Evolutionary conservation across 2,113 vertebrate genomes (phyloP).

Genomic region (Alligator sinensis): DNA sequence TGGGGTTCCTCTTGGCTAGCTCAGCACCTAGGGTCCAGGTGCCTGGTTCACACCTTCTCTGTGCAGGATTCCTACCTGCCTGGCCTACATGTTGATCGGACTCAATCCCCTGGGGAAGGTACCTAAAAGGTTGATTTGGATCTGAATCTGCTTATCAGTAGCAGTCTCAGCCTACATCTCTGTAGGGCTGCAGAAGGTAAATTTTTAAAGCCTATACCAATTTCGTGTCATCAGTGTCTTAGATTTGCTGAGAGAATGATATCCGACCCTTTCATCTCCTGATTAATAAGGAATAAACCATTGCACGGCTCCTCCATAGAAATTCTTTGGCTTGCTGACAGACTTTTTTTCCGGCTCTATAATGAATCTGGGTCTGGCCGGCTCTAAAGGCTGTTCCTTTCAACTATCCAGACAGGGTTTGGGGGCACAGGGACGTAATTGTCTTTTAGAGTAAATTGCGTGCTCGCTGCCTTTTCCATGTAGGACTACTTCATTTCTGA

Average conservation of each 20-base stretch:
- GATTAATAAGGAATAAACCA: background rate
- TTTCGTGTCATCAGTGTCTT: constrained; percentile 4
- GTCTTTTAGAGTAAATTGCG: constrained; percentile 55
- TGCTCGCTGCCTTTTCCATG: constrained; percentile 35
- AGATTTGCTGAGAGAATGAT: constrained; percentile 27
- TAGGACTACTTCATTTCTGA: constrained; percentile 47
- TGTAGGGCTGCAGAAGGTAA: constrained; percentile 50
- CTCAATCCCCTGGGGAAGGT: no score
- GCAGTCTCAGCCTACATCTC: constrained; percentile 37
- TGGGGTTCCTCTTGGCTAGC: no score
- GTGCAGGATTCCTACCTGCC: no score
- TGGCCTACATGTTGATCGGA: no score
- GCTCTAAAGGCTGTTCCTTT: constrained; percentile 30
- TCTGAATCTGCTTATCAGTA: no score
- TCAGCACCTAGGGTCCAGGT: no score
- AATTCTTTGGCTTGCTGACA: constrained; percentile 60
- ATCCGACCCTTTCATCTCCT: constrained; percentile 25
- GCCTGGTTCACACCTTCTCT: no score
- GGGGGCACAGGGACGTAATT: constrained; percentile 35
- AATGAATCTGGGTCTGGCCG: constrained; percentile 51
- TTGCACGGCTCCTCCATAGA: constrained; percentile 19
- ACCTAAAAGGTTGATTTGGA: no score
- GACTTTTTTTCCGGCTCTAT: constrained; percentile 9
- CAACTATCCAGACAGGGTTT: background rate
- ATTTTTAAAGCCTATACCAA: constrained; percentile 47